A percentile compares a stretch with the other conserved stretches of the same genome.
phyloP scores from a whole-genome alignment of 2,113 vertebrate species.

The Barbus barbus region DNA sequence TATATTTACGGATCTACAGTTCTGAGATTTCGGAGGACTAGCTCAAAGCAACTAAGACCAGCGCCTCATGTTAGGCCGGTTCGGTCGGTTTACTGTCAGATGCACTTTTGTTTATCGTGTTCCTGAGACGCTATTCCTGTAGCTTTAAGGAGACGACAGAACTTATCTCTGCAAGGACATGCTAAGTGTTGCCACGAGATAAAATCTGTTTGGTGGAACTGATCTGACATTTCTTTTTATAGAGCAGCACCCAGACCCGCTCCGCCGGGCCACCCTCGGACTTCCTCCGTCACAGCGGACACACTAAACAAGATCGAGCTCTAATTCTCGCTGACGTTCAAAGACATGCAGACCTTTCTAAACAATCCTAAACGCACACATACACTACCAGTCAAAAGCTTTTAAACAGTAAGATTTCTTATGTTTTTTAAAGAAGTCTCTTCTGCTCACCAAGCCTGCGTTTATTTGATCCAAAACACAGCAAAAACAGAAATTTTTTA shows the following conservation, averaged over 20 bases:
- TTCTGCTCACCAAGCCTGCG: no score
- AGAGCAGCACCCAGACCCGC: slow-evolving; percentile 55
- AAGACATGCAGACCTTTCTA: no score
- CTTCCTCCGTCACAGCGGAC: slow-evolving; percentile 38
- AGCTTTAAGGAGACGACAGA: slow-evolving; percentile 15
- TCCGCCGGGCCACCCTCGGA: slow-evolving; percentile 49
- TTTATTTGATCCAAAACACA: no score
- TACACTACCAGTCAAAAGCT: no score
- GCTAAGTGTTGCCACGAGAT: slow-evolving; percentile 52
- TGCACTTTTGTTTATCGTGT: background rate
- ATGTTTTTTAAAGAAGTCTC: no score
- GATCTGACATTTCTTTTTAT: slow-evolving; percentile 57
- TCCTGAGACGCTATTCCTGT: slow-evolving; percentile 48
- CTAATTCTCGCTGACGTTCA: no score
- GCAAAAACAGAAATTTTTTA: no score
- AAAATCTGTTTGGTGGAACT: slow-evolving; percentile 60
- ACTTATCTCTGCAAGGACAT: slow-evolving; percentile 19
- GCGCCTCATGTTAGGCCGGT: background rate
- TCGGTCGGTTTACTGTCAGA: background rate
- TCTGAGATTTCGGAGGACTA: no score
- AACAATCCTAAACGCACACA: no score
- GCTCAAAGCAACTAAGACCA: background rate
- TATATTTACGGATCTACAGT: no score
- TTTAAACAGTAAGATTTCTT: no score
- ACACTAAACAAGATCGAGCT: no score